Base-by-base conservation (phyloP, 2,113 vertebrate genomes). In the Menura novaehollandiae region DNA sequence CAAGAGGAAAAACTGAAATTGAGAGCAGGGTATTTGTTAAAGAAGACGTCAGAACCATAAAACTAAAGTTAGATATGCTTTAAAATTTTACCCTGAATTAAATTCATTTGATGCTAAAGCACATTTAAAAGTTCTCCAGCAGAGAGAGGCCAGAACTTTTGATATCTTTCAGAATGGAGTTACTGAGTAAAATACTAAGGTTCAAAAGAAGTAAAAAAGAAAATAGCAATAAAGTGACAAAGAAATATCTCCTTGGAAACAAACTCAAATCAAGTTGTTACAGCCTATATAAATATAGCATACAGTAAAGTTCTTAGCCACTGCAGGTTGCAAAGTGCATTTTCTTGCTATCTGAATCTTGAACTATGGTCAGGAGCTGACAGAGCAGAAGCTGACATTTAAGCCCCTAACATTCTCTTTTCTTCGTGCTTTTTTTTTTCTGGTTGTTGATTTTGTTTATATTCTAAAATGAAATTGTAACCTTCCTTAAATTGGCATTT, bases 281-380 rank as follows among this genome's bases (percentile, higher is more conserved):
- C 9, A 78, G 52, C 4, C 20, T 37, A 59, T n/a, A 71, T 44
- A 90, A 84, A 86, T 60, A 67, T 1, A 89, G 21, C 13, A 55
- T 47, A 62, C 16, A 16, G 26, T 30, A 39, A 85, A 90, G 17
- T 59, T 90, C 55, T 74, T 41, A 77, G 39, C 27, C 37, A 52
- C 60, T 74, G 33, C 47, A 78, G 44, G n/a, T 20, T 84, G 35
- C 32, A 92, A 80, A 71, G 22, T 9, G 56, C 14, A 63, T 81
- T 89, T 88, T 73, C 46, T 56, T 85, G 5, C n/a, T 90, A 32
- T 90, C 30, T 91, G 68, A 80, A 89, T 94, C 55, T 91, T 93
- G 62, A 82, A 75, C 71, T 81, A 46, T 39, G 55, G 71, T 85
- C 62, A 76, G 89, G 35, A 85, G 43, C 59, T 94, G 51, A 71